A percentile compares a stretch with the other conserved stretches of the same genome.
Conservation (phyloP, 2,113 vertebrate genomes). For the Xenus cinereus region DNA sequence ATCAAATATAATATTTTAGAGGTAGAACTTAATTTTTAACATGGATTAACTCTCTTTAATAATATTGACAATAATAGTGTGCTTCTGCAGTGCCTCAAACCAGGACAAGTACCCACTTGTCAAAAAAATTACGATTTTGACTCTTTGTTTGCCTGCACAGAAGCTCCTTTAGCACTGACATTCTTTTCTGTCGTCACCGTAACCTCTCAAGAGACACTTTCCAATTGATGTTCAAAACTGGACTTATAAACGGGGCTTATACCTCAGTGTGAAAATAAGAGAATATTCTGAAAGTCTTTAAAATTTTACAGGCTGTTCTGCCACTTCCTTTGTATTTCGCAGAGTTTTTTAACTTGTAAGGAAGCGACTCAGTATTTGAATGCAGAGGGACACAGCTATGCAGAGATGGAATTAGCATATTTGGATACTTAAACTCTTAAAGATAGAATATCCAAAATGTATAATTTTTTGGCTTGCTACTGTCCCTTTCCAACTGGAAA, state of each 20-base stretch:
- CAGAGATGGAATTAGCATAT: not conserved
- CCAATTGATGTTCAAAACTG: not conserved
- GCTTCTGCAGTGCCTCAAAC: not conserved
- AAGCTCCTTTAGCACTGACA: not conserved
- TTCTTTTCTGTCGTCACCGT: not conserved
- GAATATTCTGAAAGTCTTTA: not conserved
- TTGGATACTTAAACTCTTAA: not conserved
- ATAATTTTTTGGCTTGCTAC: not conserved
- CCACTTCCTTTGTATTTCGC: not conserved
- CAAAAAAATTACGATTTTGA: not conserved
- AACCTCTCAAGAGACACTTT: not conserved
- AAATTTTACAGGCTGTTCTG: not conserved
- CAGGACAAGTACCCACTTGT: not conserved
- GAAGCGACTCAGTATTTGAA: not conserved
- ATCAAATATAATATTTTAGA: not conserved
- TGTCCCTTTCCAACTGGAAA: not conserved
- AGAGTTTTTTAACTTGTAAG: not conserved
- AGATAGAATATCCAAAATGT: not conserved
- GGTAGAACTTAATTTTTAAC: not conserved
- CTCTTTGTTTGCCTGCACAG: not conserved
- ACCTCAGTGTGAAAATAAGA: not conserved
- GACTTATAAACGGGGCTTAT: not conserved
- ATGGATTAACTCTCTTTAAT: not conserved
- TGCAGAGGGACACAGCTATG: not conserved
- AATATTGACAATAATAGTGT: not conserved